phyloP scores from a whole-genome alignment of 2,797 vertebrate species.

The Thaleichthys pacificus region DNA sequence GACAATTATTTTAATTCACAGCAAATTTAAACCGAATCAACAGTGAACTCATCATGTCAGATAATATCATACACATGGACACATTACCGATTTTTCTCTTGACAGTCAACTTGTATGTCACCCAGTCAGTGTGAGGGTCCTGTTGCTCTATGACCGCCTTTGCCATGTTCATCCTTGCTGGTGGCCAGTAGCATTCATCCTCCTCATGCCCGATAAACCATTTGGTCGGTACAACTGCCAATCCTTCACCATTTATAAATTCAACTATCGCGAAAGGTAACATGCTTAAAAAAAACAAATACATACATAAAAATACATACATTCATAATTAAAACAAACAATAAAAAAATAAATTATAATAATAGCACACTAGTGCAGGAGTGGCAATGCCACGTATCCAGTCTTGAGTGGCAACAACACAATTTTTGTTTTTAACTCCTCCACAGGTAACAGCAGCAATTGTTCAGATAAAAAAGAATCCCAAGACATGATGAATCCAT shows the following conservation, averaged over 20 bases:
- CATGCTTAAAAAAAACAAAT: constrained; percentile 1
- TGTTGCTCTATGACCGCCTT: constrained; percentile 1
- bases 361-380: neutral
- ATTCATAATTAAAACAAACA: too few relatives aligned
- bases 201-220: constrained; percentile 22
- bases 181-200: constrained; percentile 24
- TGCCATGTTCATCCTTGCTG: constrained; percentile 8
- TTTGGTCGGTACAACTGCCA: constrained; percentile 17
- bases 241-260: neutral
- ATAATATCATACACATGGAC: neutral
- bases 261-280: constrained; percentile 14
- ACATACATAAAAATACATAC: neutral
- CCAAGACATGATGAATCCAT: too few relatives aligned
- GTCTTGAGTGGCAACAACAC: neutral
- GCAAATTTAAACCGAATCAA: too few relatives aligned
- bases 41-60: too few relatives aligned
- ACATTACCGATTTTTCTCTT: constrained; percentile 12
- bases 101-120: neutral
- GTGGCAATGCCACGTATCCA: constrained; percentile 7
- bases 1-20: too few relatives aligned
- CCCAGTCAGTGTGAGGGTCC: neutral
- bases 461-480: neutral
- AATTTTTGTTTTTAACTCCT: constrained; percentile 2
- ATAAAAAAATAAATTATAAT: too few relatives aligned
- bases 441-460: neutral